A percentile compares a stretch with the other conserved stretches of the same genome.
phyloP scores from a whole-genome alignment of 2,113 vertebrate genomes.

The Silurus meridionalis region DNA sequence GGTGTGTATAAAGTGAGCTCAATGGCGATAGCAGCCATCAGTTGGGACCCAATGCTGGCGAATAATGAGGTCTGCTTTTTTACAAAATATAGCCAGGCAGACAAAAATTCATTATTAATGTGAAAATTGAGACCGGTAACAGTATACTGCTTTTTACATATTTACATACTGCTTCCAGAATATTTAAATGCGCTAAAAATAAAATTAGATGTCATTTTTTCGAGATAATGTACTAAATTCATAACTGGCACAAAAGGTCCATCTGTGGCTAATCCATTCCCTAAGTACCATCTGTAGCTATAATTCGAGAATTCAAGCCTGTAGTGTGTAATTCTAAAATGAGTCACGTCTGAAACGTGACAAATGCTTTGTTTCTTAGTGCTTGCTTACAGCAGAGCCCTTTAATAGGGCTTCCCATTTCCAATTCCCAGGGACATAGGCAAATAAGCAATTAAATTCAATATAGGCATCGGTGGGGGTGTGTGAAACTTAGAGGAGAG shows the following conservation, averaged over 20 bases:
- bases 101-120: background rate
- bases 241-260: background rate
- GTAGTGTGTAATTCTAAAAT: slow-evolving; percentile 17
- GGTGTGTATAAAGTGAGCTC: background rate
- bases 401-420: background rate
- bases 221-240: background rate
- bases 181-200: background rate
- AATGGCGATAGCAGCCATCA: background rate
- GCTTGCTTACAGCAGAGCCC: slow-evolving; percentile 16
- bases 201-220: background rate
- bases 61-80: slow-evolving; percentile 9
- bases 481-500: slow-evolving; percentile 2
- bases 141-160: background rate
- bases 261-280: slow-evolving; percentile 4
- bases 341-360: background rate
- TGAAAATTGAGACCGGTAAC: background rate
- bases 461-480: slow-evolving; percentile 2
- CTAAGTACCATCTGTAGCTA: slow-evolving; percentile 9
- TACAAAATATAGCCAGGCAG: background rate
- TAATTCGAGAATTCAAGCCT: background rate
- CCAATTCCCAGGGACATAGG: background rate
- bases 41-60: background rate
- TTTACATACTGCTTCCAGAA: background rate
- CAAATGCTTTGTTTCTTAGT: slow-evolving; percentile 13
- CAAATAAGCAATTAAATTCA: slow-evolving; percentile 40